Evolutionary conservation across 2,797 vertebrate species (phyloP), one percentile per base, ranked within the genome.

Genomic region (Catostomus latipinnis): DNA sequence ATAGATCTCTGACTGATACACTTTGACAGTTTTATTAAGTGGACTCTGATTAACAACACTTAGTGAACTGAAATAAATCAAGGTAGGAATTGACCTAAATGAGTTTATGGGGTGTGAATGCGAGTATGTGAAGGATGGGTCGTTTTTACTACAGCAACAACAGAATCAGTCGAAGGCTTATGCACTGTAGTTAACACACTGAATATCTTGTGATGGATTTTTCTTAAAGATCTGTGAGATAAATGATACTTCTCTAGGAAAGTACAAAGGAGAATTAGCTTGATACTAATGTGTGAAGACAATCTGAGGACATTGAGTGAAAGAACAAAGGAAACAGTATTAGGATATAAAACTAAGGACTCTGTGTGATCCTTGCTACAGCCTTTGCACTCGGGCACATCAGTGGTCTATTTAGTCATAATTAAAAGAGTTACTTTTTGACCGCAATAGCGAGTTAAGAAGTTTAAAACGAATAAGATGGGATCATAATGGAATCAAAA

Each of bases 11-110:
- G 56, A 63, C 11, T 13, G 8, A 68, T 53, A 61, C 10, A 14
- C 63, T 85, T 69, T 69, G 48, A 46, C 56, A 73, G 69, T 56
- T 73, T 76, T 80, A 82, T 80, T 80, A 71, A 82, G 69, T 73
- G 58, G 7, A 62, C 72, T 77, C 63, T 73, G 76, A 76, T 56
- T 76, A 83, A 74, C 65, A 60, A 57, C 54, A 45, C 16, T 56
- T 68, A 61, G 57, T 67, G 48, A 79, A 74, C 46, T 58, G 10
- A 53, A 78, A 70, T 16, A 50, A 14, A 53, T 71, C 67, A 75
- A 79, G 16, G 69, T 50, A 70, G 56, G 46, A 82, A 54, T 18
- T 63, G 53, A 71, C 50, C 48, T 66, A 67, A 69, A 74, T 74
- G 65, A 57, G 65, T 78, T 74, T 82, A 69, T 74, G 75, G 60